phyloP scores from a whole-genome alignment of 2,797 vertebrate genomes.

The Sebastes miniatus region DNA sequence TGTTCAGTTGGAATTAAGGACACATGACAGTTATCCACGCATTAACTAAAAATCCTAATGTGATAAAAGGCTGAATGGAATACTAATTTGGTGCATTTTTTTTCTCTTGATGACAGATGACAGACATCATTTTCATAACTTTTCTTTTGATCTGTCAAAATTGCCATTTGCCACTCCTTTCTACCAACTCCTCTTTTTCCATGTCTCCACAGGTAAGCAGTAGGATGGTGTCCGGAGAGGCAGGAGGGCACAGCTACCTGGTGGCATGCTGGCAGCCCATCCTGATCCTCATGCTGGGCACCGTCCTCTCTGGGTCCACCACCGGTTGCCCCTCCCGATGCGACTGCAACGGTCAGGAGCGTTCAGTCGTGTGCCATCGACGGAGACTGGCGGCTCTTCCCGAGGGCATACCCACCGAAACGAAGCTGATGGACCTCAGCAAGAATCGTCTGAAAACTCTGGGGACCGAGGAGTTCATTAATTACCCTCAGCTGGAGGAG shows the following conservation, averaged over 20 bases:
- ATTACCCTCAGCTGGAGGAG: slow-evolving; percentile 95
- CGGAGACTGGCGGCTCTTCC: slow-evolving; percentile 90
- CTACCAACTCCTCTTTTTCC: slow-evolving; percentile 16
- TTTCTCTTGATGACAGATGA: not conserved
- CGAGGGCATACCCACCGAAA: slow-evolving; percentile 96
- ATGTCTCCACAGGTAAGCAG: slow-evolving; percentile 89
- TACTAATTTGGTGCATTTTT: not conserved
- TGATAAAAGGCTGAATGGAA: not conserved
- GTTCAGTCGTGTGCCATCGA: slow-evolving; percentile 94
- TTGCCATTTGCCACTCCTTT: not conserved
- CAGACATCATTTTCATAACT: too few species aligned
- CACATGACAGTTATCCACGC: not conserved
- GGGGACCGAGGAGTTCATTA: slow-evolving; percentile 95
- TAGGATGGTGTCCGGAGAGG: slow-evolving; percentile 92
- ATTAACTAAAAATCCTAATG: not conserved
- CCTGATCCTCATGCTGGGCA: slow-evolving; percentile 96
- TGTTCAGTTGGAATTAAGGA: not conserved
- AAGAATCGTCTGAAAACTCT: slow-evolving; percentile 96
- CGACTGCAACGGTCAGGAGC: slow-evolving; percentile 95
- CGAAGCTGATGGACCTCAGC: slow-evolving; percentile 92
- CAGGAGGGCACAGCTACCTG: slow-evolving; percentile 94
- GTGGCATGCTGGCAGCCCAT: slow-evolving; percentile 99
- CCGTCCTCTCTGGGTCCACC: slow-evolving; percentile 94
- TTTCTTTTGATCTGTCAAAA: not conserved
- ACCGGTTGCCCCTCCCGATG: slow-evolving; percentile 96